These are phyloP conservation scores for Caradrina clavipalpis DNA, from an alignment of 2,888 invertebrate genomes.

Conservation along the genomic window DNA sequence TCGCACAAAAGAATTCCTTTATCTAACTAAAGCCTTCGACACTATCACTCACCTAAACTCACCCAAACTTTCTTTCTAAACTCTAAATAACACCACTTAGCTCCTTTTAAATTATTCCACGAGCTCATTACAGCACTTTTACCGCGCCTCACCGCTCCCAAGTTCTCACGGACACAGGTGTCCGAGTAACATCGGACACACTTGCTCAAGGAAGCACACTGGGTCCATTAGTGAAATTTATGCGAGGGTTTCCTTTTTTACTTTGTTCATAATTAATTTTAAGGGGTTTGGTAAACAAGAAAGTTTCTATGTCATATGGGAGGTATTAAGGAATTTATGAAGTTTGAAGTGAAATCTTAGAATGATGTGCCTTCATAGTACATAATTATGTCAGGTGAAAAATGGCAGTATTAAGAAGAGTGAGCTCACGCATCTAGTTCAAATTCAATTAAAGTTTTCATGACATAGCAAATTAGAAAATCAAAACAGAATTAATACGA, in stretches of 20 bases:
- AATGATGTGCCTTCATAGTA: too few relatives aligned
- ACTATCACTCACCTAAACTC: background rate
- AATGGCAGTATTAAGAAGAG: too few relatives aligned
- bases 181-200: constrained; percentile 37
- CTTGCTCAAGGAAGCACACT: constrained; percentile 63
- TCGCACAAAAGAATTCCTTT: background rate
- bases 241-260: constrained; percentile 45
- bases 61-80: constrained; percentile 12
- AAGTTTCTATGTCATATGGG: constrained; percentile 9
- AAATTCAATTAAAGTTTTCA: background rate
- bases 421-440: background rate
- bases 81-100: constrained; percentile 23
- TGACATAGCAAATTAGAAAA: background rate
- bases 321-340: too few relatives aligned
- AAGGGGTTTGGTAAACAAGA: constrained; percentile 8
- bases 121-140: constrained; percentile 36
- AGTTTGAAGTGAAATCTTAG: too few relatives aligned
- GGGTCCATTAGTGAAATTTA: constrained; percentile 66
- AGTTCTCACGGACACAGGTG: constrained; percentile 68
- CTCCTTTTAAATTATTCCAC: constrained; percentile 55
- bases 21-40: background rate
- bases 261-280: constrained; percentile 54
- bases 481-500: too few relatives aligned
- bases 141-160: constrained; percentile 14
- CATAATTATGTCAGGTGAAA: background rate